Percentiles rank a stretch among this genome's conserved stretches.
phyloP scores from a whole-genome alignment of 2,113 vertebrate species.

The Pachyramphus minor region DNA sequence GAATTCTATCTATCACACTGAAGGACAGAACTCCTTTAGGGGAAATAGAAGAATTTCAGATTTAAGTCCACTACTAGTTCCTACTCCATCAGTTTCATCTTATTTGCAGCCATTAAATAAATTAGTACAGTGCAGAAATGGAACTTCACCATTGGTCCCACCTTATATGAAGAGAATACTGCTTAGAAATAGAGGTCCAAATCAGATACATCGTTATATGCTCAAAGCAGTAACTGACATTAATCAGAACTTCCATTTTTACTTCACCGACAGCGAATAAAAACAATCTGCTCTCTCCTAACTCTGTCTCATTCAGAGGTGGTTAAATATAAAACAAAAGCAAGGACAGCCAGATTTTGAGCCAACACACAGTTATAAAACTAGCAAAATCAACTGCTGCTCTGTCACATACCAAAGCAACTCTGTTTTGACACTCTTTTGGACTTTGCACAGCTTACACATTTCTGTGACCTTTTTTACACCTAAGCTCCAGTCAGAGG shows the following conservation, averaged over 20 bases:
- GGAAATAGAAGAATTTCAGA: not conserved
- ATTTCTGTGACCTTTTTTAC: not conserved
- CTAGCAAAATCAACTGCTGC: not conserved
- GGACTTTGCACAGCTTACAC: not conserved
- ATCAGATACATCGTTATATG: not conserved
- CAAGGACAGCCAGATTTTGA: not conserved
- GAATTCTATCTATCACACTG: not conserved
- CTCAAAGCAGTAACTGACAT: not conserved
- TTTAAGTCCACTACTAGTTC: not conserved
- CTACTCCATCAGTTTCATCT: constrained; percentile 5
- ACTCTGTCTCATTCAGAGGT: not conserved
- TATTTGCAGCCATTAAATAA: constrained; percentile 32
- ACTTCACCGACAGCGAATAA: not conserved
- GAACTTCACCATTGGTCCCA: constrained; percentile 23
- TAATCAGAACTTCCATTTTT: not conserved
- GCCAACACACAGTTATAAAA: not conserved
- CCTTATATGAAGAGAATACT: constrained; percentile 7
- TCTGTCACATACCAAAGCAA: not conserved
- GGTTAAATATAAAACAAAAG: not conserved
- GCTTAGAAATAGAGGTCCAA: constrained; percentile 18
- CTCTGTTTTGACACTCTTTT: not conserved
- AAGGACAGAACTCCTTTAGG: not conserved
- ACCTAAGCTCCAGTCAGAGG: not conserved
- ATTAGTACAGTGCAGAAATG: constrained; percentile 39
- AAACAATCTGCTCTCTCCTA: not conserved